Percentiles rank a stretch among this genome's conserved stretches.
Conservation (phyloP, 2,797 vertebrate genomes). For the Tapirus indicus region DNA sequence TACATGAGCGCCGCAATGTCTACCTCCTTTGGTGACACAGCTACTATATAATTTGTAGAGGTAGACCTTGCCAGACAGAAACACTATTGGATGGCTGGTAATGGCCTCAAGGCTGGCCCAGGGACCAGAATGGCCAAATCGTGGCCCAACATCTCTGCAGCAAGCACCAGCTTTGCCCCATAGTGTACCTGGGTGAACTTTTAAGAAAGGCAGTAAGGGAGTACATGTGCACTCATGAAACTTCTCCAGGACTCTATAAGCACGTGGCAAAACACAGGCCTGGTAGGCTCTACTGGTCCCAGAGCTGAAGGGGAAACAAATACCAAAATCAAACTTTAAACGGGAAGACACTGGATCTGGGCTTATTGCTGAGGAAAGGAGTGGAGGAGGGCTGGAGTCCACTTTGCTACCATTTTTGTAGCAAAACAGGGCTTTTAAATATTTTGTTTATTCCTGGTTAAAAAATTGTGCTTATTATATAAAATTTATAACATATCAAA, state of each 20-base stretch:
- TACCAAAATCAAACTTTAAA: neutral
- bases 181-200: neutral
- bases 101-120: neutral
- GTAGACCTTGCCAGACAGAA: neutral
- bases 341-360: neutral
- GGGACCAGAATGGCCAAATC: neutral
- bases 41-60: neutral
- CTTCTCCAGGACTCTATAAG: neutral
- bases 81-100: neutral
- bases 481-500: constrained; percentile 6
- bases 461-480: neutral
- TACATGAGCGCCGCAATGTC: neutral
- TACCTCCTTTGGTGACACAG: neutral
- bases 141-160: neutral
- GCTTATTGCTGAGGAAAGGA: neutral
- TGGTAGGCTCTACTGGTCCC: neutral
- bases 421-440: neutral
- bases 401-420: constrained; percentile 12
- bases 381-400: neutral
- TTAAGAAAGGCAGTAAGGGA: neutral
- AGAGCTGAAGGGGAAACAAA: neutral
- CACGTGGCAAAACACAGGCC: neutral
- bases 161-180: neutral
- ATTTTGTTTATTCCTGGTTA: neutral
- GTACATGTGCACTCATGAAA: neutral